Evolutionary conservation across 1,140 invertebrate species (phyloP).

Genomic region (Lucilia sericata): DNA sequence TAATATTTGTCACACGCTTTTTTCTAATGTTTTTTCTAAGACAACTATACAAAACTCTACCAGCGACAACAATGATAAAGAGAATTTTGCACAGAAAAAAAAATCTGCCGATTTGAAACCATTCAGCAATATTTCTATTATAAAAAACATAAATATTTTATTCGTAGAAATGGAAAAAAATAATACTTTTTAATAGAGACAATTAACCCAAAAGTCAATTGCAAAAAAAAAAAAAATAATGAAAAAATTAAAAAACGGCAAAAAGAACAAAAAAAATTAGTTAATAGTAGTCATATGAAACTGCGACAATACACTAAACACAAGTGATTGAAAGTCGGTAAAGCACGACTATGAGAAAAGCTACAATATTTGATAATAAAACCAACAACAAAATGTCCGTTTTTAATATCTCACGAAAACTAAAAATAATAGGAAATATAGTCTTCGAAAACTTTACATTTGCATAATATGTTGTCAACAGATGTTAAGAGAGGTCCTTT

Average conservation of each 20-base stretch:
- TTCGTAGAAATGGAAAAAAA: constrained; percentile 15
- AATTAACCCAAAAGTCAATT: constrained; percentile 41
- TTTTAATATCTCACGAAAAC: too few species aligned
- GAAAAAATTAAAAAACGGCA: constrained; percentile 1
- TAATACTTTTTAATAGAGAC: constrained; percentile 39
- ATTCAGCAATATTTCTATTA: neutral
- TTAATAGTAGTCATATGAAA: neutral
- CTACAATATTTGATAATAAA: too few species aligned
- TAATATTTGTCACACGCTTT: constrained; percentile 40
- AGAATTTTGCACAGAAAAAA: constrained; percentile 1
- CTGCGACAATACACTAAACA: too few species aligned
- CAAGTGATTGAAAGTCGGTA: too few species aligned
- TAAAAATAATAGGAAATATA: too few species aligned
- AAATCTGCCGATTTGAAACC: neutral
- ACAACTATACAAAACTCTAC: neutral
- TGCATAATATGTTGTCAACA: too few species aligned
- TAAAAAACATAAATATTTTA: constrained; percentile 25
- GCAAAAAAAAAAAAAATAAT: constrained; percentile 20
- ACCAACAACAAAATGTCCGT: too few species aligned
- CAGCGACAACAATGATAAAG: neutral
- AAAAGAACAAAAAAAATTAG: neutral
- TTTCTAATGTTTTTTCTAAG: neutral
- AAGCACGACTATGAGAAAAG: too few species aligned
- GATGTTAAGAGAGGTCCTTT: too few species aligned
- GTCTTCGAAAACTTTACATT: too few species aligned